phyloP scores from a whole-genome alignment of 1,140 invertebrate species.

The Psilanteris sp. region DNA sequence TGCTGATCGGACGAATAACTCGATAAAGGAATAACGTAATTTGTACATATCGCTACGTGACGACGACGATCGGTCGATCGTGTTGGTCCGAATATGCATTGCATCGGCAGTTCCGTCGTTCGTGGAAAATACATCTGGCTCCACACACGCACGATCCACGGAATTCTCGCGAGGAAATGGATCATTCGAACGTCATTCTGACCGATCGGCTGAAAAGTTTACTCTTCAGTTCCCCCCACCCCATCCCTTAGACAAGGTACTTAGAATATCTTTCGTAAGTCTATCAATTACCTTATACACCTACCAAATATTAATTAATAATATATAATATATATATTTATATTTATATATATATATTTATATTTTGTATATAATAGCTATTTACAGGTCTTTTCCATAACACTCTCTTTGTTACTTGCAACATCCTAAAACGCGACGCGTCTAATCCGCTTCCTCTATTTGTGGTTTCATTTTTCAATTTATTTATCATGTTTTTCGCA shows the following conservation, averaged over 20 bases:
- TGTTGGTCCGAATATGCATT: slow-evolving; percentile 20
- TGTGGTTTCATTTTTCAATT: slow-evolving; percentile 24
- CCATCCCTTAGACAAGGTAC: slow-evolving; percentile 71
- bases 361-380: slow-evolving; percentile 74
- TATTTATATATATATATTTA: slow-evolving; percentile 58
- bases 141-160: slow-evolving; percentile 4
- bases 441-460: slow-evolving; percentile 1
- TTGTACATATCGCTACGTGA: slow-evolving; percentile 36
- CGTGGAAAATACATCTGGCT: slow-evolving; percentile 23
- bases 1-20: slow-evolving; percentile 17
- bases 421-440: slow-evolving; percentile 31
- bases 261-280: slow-evolving; percentile 74
- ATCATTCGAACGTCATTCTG: background rate
- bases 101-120: slow-evolving; percentile 21
- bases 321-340: slow-evolving; percentile 68
- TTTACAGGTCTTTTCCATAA: slow-evolving; percentile 72
- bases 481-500: slow-evolving; percentile 37
- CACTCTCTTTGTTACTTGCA: slow-evolving; percentile 59
- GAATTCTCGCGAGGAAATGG: slow-evolving; percentile 16
- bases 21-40: slow-evolving; percentile 34
- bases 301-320: slow-evolving; percentile 73
- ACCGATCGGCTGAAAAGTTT: slow-evolving; percentile 9
- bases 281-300: slow-evolving; percentile 73
- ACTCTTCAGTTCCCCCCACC: slow-evolving; percentile 12
- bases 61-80: slow-evolving; percentile 6